phyloP scores from a whole-genome alignment of 2,888 invertebrate genomes.

The Pristionchus exspectatus region DNA sequence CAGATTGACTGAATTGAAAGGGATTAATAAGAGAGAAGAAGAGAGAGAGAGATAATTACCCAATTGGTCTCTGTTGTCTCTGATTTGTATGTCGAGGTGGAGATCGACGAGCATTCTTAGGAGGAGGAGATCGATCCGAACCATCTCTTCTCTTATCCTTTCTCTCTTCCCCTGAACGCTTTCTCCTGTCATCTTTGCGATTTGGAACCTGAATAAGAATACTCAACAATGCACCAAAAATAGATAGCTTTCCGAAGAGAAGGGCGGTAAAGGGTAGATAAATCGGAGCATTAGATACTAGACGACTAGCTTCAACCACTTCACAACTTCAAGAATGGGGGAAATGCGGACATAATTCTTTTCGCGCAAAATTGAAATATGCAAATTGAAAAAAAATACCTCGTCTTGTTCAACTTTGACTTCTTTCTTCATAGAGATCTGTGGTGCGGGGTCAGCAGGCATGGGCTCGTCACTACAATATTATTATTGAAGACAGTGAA shows the following conservation, averaged over 20 bases:
- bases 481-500: background rate
- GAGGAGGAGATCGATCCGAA: constrained; percentile 44
- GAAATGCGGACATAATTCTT: background rate
- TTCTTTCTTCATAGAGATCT: background rate
- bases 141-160: constrained; percentile 29
- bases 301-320: background rate
- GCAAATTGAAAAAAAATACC: background rate
- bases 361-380: background rate
- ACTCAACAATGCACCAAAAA: background rate
- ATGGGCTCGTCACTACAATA: constrained; percentile 20
- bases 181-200: constrained; percentile 34
- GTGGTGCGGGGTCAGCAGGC: constrained; percentile 8
- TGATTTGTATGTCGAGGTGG: constrained; percentile 11
- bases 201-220: background rate
- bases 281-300: background rate
- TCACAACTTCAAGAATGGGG: background rate
- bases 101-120: constrained; percentile 19
- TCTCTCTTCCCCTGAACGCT: background rate
- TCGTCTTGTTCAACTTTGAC: background rate
- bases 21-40: background rate
- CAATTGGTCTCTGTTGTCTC: constrained; percentile 13
- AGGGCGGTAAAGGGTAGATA: background rate
- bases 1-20: background rate
- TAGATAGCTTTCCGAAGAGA: background rate
- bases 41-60: background rate